A percentile compares a stretch with the other conserved stretches of the same genome.
Evolutionary conservation across 2,797 vertebrate genomes (phyloP).

Genomic region (Alcedo quadribrachys): DNA sequence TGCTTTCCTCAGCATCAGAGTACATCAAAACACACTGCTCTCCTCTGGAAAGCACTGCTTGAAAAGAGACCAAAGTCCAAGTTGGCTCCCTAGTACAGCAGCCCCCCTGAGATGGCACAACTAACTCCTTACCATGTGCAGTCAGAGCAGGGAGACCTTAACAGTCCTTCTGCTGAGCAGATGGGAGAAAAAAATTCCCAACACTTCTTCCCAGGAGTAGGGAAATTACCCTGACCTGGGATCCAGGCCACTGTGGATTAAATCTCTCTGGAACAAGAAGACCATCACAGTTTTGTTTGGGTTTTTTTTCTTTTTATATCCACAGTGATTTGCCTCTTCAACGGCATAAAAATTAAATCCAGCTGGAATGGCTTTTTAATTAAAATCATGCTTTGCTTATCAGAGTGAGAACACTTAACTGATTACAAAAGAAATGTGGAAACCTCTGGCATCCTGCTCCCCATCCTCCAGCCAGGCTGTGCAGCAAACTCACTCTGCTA

Average conservation of each 20-base stretch:
- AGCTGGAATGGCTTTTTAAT: slow-evolving; percentile 60
- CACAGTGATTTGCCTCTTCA: slow-evolving; percentile 17
- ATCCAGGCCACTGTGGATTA: not conserved
- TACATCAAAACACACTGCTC: not conserved
- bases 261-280: not conserved
- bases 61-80: not conserved
- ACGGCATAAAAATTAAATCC: slow-evolving; percentile 28
- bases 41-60: not conserved
- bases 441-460: not conserved
- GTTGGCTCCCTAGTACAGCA: not conserved
- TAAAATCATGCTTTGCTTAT: slow-evolving; percentile 52
- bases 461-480: not conserved
- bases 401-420: slow-evolving; percentile 32
- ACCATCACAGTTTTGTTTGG: not conserved
- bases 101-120: not conserved
- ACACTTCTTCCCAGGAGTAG: not conserved
- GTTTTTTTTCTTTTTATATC: not conserved
- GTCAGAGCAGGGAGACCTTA: not conserved
- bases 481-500: not conserved
- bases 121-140: not conserved
- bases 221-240: not conserved
- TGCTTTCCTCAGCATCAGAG: not conserved
- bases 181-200: not conserved
- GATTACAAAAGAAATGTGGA: not conserved
- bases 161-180: not conserved